A percentile compares a stretch with the other conserved stretches of the same genome.
phyloP scores from a whole-genome alignment of 2,888 invertebrate species.

The Limulus polyphemus region DNA sequence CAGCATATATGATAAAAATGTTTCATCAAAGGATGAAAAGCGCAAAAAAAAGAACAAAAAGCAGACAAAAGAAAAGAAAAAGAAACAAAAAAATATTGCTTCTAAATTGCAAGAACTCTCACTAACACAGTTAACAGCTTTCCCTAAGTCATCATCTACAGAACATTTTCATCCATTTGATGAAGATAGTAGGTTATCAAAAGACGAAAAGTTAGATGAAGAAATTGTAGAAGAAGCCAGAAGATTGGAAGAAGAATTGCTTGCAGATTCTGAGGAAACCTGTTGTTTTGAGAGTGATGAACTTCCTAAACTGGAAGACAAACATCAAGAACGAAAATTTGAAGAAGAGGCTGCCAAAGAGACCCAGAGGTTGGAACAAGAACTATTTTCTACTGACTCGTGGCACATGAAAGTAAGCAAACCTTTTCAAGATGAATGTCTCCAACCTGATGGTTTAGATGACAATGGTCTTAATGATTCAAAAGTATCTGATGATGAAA shows the following conservation, averaged over 20 bases:
- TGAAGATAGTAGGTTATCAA: slow-evolving; percentile 22
- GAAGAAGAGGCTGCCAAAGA: slow-evolving; percentile 29
- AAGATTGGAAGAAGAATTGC: slow-evolving; percentile 18
- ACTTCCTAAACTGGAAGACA: slow-evolving; percentile 14
- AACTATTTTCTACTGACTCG: slow-evolving; percentile 23
- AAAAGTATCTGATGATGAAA: slow-evolving; percentile 8
- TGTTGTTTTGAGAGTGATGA: slow-evolving; percentile 18
- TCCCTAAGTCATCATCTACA: too few species aligned
- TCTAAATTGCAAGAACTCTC: slow-evolving; percentile 2
- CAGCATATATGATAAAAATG: slow-evolving; percentile 20
- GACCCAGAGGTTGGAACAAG: slow-evolving; percentile 26
- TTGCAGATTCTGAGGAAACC: slow-evolving; percentile 20
- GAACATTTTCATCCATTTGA: slow-evolving; percentile 5
- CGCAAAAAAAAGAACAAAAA: slow-evolving; percentile 16
- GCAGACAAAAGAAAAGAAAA: slow-evolving; percentile 12
- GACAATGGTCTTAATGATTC: slow-evolving; percentile 10
- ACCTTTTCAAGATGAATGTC: slow-evolving; percentile 40
- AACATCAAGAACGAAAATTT: slow-evolving; percentile 21
- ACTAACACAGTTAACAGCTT: not conserved
- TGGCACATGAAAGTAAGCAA: slow-evolving; percentile 41
- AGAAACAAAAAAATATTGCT: slow-evolving; percentile 11
- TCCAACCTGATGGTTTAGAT: slow-evolving; percentile 7
- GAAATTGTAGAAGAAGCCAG: slow-evolving; percentile 19
- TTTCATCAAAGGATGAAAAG: slow-evolving; percentile 17
- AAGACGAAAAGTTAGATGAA: slow-evolving; percentile 17